Conservation (phyloP, 2,797 vertebrate genomes). For the Melanotaenia parkinsoni region DNA sequence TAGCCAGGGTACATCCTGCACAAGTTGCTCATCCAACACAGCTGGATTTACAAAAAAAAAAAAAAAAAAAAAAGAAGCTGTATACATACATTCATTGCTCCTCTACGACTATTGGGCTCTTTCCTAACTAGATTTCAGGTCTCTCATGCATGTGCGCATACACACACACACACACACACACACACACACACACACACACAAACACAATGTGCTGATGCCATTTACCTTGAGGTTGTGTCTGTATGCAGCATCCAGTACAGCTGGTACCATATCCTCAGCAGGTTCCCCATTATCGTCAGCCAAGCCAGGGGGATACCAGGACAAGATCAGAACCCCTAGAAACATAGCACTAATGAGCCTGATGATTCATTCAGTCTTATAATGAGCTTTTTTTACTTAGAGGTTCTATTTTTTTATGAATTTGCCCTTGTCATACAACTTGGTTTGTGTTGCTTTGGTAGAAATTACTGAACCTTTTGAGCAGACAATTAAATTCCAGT, state of each 20-base stretch:
- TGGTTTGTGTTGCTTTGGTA: conserved; percentile 44
- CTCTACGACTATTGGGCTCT: conserved; percentile 8
- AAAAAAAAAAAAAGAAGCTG: background rate
- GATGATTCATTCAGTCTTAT: background rate
- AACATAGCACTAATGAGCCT: conserved; percentile 20
- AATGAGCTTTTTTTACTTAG: conserved; percentile 5
- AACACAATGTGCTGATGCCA: conserved; percentile 41
- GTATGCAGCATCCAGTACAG: conserved; percentile 88
- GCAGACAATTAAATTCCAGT: conserved; percentile 53
- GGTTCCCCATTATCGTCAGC: conserved; percentile 89
- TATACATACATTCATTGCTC: conserved; percentile 13
- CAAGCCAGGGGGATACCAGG: conserved; percentile 89
- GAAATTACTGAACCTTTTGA: conserved; percentile 35
- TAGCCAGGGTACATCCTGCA: background rate
- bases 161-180: conserved; percentile 19
- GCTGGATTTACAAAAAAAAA: background rate
- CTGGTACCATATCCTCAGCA: conserved; percentile 88
- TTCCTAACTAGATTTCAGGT: conserved; percentile 1
- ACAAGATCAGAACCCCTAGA: conserved; percentile 88
- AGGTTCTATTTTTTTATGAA: conserved; percentile 26
- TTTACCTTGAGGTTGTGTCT: conserved; percentile 91
- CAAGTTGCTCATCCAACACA: background rate
- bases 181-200: conserved; percentile 16
- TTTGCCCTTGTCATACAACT: conserved; percentile 37
- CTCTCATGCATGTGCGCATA: conserved; percentile 7